Percentiles rank a stretch among this genome's conserved stretches.
Conservation (phyloP, 2,888 invertebrate species). For the Latrodectus elegans region DNA sequence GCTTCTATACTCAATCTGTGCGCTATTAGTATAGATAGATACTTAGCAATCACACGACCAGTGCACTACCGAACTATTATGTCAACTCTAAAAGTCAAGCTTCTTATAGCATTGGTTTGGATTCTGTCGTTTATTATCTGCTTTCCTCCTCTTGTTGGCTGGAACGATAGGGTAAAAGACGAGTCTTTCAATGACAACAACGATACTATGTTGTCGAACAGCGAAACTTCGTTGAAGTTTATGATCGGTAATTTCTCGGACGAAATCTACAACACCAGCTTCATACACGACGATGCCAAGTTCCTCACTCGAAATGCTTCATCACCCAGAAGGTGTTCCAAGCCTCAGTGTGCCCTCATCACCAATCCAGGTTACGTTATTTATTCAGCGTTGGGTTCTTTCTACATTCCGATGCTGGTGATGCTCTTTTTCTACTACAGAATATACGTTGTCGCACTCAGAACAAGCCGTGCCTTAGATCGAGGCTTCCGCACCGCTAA, state of each 20-base stretch:
- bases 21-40: conserved; percentile 88
- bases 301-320: conserved; percentile 31
- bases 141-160: conserved; percentile 91
- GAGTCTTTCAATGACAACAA: conserved; percentile 21
- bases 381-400: conserved; percentile 97
- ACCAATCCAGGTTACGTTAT: conserved; percentile 96
- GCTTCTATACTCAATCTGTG: conserved; percentile 95
- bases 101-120: conserved; percentile 94
- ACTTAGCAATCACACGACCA: conserved; percentile 96
- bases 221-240: conserved; percentile 12
- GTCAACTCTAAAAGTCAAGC: conserved; percentile 87
- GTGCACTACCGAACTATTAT: conserved; percentile 94
- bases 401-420: conserved; percentile 97
- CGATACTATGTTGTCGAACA: neutral
- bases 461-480: conserved; percentile 73
- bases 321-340: conserved; percentile 58
- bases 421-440: conserved; percentile 99
- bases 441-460: conserved; percentile 90
- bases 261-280: conserved; percentile 16
- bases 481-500: conserved; percentile 73
- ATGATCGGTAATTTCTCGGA: conserved; percentile 45
- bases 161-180: conserved; percentile 81
- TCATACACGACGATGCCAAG: conserved; percentile 27
- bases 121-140: conserved; percentile 92
- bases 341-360: conserved; percentile 88